Evolutionary conservation across 2,888 invertebrate species (phyloP).

Genomic region (Dryocosmus kuriphilus): DNA sequence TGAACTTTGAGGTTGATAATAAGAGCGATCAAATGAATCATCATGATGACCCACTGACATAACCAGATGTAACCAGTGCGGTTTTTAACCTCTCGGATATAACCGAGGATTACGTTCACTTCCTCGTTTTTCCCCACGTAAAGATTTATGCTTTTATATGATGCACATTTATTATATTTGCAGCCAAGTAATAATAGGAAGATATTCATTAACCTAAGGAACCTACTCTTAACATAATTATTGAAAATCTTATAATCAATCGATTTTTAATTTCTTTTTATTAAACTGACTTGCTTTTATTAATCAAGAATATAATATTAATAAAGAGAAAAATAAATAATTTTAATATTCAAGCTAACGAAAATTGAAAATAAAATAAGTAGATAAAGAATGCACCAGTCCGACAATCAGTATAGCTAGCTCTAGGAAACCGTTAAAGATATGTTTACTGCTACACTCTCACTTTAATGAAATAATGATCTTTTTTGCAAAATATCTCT

Average conservation of each 20-base stretch:
- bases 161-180: conserved; percentile 24
- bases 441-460: no score
- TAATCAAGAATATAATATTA: no score
- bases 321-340: no score
- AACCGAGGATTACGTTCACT: conserved; percentile 9
- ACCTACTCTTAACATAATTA: background rate
- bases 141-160: conserved; percentile 4
- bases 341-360: no score
- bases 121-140: conserved; percentile 25
- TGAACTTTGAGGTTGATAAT: conserved; percentile 2
- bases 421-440: no score
- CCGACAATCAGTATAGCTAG: no score
- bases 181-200: background rate
- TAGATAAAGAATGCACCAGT: no score
- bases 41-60: conserved; percentile 20
- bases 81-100: conserved; percentile 27
- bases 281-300: background rate
- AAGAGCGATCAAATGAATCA: background rate
- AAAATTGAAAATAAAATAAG: no score
- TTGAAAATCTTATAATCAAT: background rate
- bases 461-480: background rate
- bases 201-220: conserved; percentile 17
- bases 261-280: background rate
- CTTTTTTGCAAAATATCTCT: background rate
- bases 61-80: conserved; percentile 14